Evolutionary conservation across 2,797 vertebrate species (phyloP).

Genomic region (Myotis vivesi): DNA sequence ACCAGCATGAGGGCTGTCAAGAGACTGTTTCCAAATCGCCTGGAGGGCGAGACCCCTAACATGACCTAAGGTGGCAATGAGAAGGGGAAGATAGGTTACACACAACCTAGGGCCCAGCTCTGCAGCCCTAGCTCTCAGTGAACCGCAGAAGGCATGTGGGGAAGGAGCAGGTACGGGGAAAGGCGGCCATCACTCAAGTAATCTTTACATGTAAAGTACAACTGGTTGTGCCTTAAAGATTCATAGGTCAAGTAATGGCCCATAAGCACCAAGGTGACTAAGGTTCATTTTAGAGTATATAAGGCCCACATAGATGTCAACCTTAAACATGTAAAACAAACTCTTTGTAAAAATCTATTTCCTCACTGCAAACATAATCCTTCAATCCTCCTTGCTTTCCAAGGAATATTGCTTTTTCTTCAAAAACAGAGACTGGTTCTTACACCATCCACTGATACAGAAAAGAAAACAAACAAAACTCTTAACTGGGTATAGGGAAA

Average conservation of each 20-base stretch:
- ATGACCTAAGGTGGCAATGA: slow-evolving; percentile 2
- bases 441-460: slow-evolving; percentile 39
- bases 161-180: slow-evolving; percentile 34
- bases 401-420: slow-evolving; percentile 86
- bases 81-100: background rate
- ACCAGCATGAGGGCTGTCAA: slow-evolving; percentile 54
- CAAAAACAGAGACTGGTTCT: slow-evolving; percentile 81
- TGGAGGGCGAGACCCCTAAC: slow-evolving; percentile 7
- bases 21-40: slow-evolving; percentile 49
- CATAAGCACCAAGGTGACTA: slow-evolving; percentile 83
- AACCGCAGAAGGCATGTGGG: slow-evolving; percentile 36
- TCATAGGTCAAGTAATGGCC: slow-evolving; percentile 72
- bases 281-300: slow-evolving; percentile 80
- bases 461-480: slow-evolving; percentile 72
- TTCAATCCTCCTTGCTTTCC: slow-evolving; percentile 70
- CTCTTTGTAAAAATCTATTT: slow-evolving; percentile 67
- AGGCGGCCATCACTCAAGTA: slow-evolving; percentile 60
- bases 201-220: slow-evolving; percentile 72
- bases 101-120: slow-evolving; percentile 19
- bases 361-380: slow-evolving; percentile 51
- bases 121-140: slow-evolving; percentile 33
- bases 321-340: slow-evolving; percentile 72
- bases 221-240: slow-evolving; percentile 81
- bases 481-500: slow-evolving; percentile 66
- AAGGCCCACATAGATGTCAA: slow-evolving; percentile 80